phyloP scores from a whole-genome alignment of 2,113 vertebrate genomes.

The Cyphomyrus discorhynchus region DNA sequence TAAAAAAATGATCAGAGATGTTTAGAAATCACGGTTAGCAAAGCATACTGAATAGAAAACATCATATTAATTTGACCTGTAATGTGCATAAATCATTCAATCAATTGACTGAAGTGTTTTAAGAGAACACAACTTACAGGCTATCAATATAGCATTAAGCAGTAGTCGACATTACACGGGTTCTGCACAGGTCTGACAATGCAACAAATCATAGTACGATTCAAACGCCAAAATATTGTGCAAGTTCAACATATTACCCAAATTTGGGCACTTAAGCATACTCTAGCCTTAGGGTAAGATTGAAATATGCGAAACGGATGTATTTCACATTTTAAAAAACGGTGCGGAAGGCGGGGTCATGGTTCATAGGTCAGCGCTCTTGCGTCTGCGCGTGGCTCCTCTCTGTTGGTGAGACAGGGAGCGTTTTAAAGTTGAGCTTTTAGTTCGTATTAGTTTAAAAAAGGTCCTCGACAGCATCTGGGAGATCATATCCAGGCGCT shows the following conservation, averaged over 20 bases:
- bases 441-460: constrained; percentile 14
- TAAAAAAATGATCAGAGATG: not conserved
- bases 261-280: not conserved
- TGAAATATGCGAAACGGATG: not conserved
- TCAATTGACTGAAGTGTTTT: not conserved
- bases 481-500: constrained; percentile 17
- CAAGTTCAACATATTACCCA: not conserved
- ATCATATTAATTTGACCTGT: not conserved
- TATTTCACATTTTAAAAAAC: not conserved
- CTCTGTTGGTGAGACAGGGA: constrained; percentile 17
- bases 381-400: not conserved
- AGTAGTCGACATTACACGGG: not conserved
- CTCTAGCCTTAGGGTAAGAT: not conserved
- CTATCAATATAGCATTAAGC: not conserved
- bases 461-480: not conserved
- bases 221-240: not conserved
- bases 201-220: not conserved
- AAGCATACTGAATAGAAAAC: not conserved
- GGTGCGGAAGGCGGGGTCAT: constrained; percentile 7
- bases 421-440: constrained; percentile 21
- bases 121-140: not conserved
- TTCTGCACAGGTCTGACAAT: not conserved
- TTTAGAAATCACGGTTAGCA: not conserved
- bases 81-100: not conserved
- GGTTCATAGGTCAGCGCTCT: constrained; percentile 18